phyloP scores from a whole-genome alignment of 2,113 vertebrate genomes.

The Sula dactylatra region DNA sequence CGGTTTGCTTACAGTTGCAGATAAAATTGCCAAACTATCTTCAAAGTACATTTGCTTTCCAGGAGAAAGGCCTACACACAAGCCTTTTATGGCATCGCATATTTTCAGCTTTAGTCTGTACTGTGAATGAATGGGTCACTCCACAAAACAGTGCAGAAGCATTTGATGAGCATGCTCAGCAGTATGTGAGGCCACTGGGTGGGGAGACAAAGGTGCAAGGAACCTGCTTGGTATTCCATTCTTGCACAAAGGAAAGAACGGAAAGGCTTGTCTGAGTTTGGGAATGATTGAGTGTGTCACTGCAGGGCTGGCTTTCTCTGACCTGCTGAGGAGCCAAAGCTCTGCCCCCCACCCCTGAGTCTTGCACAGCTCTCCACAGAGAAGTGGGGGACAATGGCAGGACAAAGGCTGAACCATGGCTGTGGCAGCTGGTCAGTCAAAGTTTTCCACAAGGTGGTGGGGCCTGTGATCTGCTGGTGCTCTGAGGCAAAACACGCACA shows the following conservation, averaged over 20 bases:
- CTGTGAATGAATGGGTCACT: not conserved
- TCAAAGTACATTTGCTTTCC: not conserved
- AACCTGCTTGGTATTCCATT: not conserved
- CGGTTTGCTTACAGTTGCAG: not conserved
- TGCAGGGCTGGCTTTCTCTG: not conserved
- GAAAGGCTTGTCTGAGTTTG: not conserved
- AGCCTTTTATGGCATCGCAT: not conserved
- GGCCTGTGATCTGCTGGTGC: not conserved
- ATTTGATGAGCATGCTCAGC: not conserved
- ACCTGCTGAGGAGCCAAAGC: not conserved
- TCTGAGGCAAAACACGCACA: not conserved
- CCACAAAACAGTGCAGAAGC: not conserved
- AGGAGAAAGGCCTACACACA: not conserved
- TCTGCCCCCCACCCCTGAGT: not conserved
- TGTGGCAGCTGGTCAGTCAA: not conserved
- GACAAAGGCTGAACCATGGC: not conserved
- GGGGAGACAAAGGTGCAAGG: not conserved
- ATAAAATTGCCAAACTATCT: not conserved
- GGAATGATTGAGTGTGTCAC: accelerated
- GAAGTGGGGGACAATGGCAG: not conserved
- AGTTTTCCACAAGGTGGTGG: not conserved
- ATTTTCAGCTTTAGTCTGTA: not conserved
- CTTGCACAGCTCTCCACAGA: not conserved
- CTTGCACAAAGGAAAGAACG: not conserved
- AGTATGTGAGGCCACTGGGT: not conserved